A percentile compares a stretch with the other conserved stretches of the same genome.
Conservation (phyloP, 2,113 vertebrate species). For the Amia ocellicauda region DNA sequence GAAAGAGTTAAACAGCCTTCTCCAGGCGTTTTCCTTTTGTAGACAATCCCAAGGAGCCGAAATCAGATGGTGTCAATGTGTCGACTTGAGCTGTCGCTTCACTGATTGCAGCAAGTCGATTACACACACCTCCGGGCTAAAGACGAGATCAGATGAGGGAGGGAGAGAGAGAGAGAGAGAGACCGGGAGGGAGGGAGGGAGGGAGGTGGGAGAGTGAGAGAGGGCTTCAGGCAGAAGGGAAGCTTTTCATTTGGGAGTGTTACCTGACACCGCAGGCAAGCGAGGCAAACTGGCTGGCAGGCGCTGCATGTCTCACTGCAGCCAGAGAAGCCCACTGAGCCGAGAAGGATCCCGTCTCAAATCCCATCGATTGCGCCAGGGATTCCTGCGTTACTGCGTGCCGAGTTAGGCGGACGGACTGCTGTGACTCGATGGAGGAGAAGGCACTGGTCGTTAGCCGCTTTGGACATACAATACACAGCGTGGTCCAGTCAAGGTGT, state of each 20-base stretch:
- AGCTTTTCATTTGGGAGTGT: conserved; percentile 18
- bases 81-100: conserved; percentile 55
- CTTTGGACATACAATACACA: conserved; percentile 16
- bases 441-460: conserved; percentile 17
- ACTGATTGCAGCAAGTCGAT: conserved; percentile 44
- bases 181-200: conserved; percentile 18
- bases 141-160: conserved; percentile 22
- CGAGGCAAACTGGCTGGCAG: conserved; percentile 14
- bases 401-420: conserved; percentile 33
- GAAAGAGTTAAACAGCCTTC: conserved; percentile 22
- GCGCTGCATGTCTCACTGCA: neutral
- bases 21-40: neutral
- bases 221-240: conserved; percentile 20
- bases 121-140: conserved; percentile 30
- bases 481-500: conserved; percentile 19
- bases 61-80: conserved; percentile 48
- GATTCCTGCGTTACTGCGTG: conserved; percentile 33
- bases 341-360: conserved; percentile 21
- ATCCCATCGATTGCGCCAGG: conserved; percentile 28
- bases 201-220: conserved; percentile 11
- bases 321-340: conserved; percentile 28
- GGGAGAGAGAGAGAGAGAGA: conserved; percentile 13
- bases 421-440: conserved; percentile 38
- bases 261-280: conserved; percentile 46
- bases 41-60: conserved; percentile 23